A percentile compares a stretch with the other conserved stretches of the same genome.
Evolutionary conservation across 2,888 invertebrate genomes (phyloP).

Genomic region (Panopea generosa): DNA sequence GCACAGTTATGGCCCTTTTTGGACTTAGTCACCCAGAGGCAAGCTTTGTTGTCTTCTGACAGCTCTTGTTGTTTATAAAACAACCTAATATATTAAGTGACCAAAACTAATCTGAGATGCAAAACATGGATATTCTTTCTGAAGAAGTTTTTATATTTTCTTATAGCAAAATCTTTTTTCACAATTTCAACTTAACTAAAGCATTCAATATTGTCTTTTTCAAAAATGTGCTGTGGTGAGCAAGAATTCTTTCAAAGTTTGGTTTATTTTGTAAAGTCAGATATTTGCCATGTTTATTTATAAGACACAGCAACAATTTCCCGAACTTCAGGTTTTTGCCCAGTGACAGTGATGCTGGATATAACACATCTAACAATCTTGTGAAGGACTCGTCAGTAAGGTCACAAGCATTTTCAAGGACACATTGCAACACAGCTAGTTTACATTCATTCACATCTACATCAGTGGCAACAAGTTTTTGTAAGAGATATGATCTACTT

Average conservation of each 20-base stretch:
- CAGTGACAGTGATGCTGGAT: slow-evolving; percentile 4
- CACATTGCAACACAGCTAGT: slow-evolving; percentile 18
- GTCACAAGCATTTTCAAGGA: slow-evolving; percentile 24
- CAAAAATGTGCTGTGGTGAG: slow-evolving; percentile 16
- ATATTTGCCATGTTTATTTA: slow-evolving; percentile 14
- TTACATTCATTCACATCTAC: slow-evolving; percentile 6
- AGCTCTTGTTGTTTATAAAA: no score
- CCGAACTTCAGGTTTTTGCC: slow-evolving; percentile 25
- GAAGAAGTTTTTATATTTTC: no score
- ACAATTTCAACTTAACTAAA: slow-evolving; percentile 15
- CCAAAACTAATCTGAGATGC: no score
- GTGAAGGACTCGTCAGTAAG: neutral
- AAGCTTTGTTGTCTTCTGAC: no score
- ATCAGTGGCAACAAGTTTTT: no score
- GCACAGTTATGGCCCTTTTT: no score
- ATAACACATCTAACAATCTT: slow-evolving; percentile 9
- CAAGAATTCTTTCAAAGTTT: slow-evolving; percentile 5
- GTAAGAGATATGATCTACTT: no score
- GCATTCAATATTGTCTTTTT: slow-evolving; percentile 18
- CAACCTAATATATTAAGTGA: no score
- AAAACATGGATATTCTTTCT: no score
- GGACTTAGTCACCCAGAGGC: no score
- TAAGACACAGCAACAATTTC: slow-evolving; percentile 16
- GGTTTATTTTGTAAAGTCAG: neutral
- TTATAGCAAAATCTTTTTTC: neutral